Conservation (phyloP, 2,888 invertebrate species). For the Monoplex corrugatus region DNA sequence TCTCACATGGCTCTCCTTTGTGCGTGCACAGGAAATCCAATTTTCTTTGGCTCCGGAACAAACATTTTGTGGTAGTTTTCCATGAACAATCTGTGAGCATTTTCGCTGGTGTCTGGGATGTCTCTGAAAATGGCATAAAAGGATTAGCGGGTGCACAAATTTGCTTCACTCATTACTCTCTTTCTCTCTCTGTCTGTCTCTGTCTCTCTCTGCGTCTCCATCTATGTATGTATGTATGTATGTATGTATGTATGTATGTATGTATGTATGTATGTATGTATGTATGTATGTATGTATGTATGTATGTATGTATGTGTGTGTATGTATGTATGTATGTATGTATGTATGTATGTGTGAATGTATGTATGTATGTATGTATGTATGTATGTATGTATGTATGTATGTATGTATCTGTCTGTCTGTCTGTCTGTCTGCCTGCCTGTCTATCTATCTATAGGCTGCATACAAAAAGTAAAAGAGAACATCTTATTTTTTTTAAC, state of each 20-base stretch:
- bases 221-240: not conserved
- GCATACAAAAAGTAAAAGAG: too few species aligned
- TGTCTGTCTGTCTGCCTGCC: not conserved
- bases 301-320: not conserved
- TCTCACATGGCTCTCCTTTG: constrained; percentile 65
- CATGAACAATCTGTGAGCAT: constrained; percentile 76
- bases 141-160: not conserved
- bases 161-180: not conserved
- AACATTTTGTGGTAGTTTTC: constrained; percentile 74
- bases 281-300: constrained; percentile 15
- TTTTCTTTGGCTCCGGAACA: constrained; percentile 72
- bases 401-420: constrained; percentile 6
- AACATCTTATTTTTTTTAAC: too few species aligned
- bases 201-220: not conserved
- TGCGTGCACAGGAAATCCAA: constrained; percentile 71
- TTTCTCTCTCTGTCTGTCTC: not conserved
- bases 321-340: not conserved
- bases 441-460: too few species aligned
- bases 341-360: not conserved
- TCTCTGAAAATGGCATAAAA: constrained; percentile 54
- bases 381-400: not conserved
- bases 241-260: not conserved
- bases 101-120: constrained; percentile 63
- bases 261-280: not conserved
- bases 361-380: not conserved